Evolutionary conservation across 1,140 invertebrate genomes (phyloP), one percentile per base, ranked within the genome.

Genomic region (Drosophila ogumai): DNA sequence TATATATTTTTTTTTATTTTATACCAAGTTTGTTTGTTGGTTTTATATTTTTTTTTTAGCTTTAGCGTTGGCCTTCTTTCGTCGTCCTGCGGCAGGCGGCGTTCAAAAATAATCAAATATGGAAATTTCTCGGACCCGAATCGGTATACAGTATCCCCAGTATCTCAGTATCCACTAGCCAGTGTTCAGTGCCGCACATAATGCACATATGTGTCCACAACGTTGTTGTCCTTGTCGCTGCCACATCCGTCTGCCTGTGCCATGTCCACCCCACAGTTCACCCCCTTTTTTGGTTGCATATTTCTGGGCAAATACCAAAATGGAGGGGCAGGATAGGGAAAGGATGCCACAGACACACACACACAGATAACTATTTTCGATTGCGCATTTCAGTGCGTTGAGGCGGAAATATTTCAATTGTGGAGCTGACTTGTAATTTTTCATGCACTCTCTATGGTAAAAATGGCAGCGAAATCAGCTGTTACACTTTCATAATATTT

Each of bases 321-420:
- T 15, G 32, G 13, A 0, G 12, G n/a, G 36, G 19, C 15, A 1
- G 10, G 1, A 28, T n/a, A 3, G 15, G 8, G n/a, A 17, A 43
- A 15, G 54, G 60, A 17, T 61, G 25, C 49, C 50, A 54, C 44
- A 46, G 19, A 13, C 44, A 25, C 43, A 13, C 54, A 32, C 2
- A 28, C n/a, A 67, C 72, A 85, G 78, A 90, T 90, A 90, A 90
- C 85, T 90, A 90, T 90, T 90, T 90, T 90, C 85, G 85, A 90
- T 90, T 90, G 81, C 81, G 86, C 81, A 90, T 90, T 90, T 90
- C 85, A 81, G 86, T 85, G 76, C 86, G 78, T 81, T 85, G 81
- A 85, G 81, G 81, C 86, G 86, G 78, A 90, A 90, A 90, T 90
- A 90, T 90, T 90, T 90, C 85, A 90, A 90, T 90, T 90, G 85